Percentiles rank a stretch among this genome's conserved stretches.
phyloP scores from a whole-genome alignment of 2,888 invertebrate genomes.

The Iphiclides podalirius region DNA sequence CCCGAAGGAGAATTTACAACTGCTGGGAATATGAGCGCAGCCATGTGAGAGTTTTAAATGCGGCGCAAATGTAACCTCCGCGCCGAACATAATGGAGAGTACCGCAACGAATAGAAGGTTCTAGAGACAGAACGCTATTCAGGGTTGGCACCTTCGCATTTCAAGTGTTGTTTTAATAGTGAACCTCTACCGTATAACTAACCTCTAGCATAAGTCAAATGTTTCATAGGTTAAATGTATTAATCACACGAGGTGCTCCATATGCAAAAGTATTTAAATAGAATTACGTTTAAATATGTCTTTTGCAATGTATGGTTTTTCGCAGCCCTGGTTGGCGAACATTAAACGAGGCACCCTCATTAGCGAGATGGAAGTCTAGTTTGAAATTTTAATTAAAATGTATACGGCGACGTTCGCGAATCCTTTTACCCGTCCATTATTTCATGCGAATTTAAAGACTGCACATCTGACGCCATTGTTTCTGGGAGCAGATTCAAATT shows the following conservation, averaged over 20 bases:
- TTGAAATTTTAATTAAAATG: conserved; percentile 37
- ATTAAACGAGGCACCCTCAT: conserved; percentile 47
- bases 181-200: no score
- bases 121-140: conserved; percentile 1
- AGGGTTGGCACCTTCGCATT: conserved; percentile 6
- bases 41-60: conserved; percentile 46
- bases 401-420: conserved; percentile 15
- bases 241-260: neutral
- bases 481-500: conserved; percentile 9
- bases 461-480: conserved; percentile 18
- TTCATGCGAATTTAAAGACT: conserved; percentile 15
- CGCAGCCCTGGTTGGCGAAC: conserved; percentile 30
- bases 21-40: conserved; percentile 51
- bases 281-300: neutral
- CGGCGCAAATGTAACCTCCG: conserved; percentile 40
- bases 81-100: conserved; percentile 40
- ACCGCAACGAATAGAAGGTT: conserved; percentile 35
- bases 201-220: no score
- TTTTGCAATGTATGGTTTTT: neutral
- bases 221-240: no score
- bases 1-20: conserved; percentile 62
- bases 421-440: conserved; percentile 19
- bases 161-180: neutral
- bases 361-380: conserved; percentile 45
- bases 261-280: neutral